These are phyloP conservation scores for Amblyjoppa proteus DNA, from an alignment of 2,888 invertebrate species.

Conservation along the genomic window DNA sequence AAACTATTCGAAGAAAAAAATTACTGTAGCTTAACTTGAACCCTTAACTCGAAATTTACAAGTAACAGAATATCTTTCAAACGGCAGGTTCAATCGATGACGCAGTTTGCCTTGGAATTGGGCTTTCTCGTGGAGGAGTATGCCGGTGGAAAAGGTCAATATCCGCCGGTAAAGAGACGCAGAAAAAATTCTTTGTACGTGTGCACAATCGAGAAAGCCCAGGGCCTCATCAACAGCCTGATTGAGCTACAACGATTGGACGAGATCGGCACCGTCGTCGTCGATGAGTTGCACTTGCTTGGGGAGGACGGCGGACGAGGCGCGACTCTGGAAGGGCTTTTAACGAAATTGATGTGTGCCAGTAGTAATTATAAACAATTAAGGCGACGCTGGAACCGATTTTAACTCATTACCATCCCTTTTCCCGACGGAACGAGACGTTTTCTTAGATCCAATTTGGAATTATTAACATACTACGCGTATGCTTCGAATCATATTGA, in stretches of 20 bases:
- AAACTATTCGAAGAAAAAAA: too few relatives aligned
- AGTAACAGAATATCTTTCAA: constrained; percentile 68
- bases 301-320: constrained; percentile 94
- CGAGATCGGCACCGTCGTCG: constrained; percentile 86
- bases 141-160: constrained; percentile 94
- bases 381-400: background rate
- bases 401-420: too few relatives aligned
- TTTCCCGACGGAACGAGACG: too few relatives aligned
- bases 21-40: too few relatives aligned
- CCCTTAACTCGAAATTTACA: background rate
- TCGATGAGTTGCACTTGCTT: constrained; percentile 97
- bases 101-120: constrained; percentile 94
- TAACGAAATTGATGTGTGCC: constrained; percentile 92
- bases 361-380: constrained; percentile 86
- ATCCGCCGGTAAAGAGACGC: constrained; percentile 93
- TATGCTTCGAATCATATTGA: too few relatives aligned
- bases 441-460: too few relatives aligned
- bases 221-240: constrained; percentile 93
- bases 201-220: constrained; percentile 98
- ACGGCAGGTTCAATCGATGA: constrained; percentile 91
- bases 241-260: constrained; percentile 91
- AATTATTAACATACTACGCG: too few relatives aligned
- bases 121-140: constrained; percentile 98
- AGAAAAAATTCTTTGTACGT: constrained; percentile 93
- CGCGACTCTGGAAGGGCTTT: constrained; percentile 92